Evolutionary conservation across 92 coral and sea anemone genomes (phyloP).

Genomic region (Heliopora coerulea): DNA sequence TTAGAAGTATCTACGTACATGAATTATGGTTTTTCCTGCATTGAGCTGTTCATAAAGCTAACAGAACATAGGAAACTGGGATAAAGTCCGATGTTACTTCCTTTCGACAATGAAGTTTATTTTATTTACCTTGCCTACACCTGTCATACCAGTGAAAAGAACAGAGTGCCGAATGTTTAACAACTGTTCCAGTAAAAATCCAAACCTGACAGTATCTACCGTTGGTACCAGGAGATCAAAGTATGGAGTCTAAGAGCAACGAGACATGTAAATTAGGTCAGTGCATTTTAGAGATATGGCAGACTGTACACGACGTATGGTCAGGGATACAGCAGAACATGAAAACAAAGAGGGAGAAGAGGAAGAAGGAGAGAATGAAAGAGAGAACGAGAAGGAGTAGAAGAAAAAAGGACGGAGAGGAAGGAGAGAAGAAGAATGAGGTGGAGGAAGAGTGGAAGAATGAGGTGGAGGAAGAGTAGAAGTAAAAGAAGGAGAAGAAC

Average conservation of each 20-base stretch:
- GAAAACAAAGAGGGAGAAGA: too few species aligned
- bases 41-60: too few species aligned
- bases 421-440: background rate
- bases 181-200: constrained; percentile 91
- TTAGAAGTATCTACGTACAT: too few species aligned
- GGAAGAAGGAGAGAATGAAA: background rate
- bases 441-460: background rate
- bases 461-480: constrained; percentile 10
- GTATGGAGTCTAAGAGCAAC: constrained; percentile 56
- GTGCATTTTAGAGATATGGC: too few species aligned
- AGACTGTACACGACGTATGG: too few species aligned
- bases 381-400: background rate
- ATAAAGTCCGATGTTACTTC: too few species aligned
- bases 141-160: constrained; percentile 94
- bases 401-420: background rate
- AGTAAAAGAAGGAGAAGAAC: background rate
- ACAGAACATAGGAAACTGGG: too few species aligned
- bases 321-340: too few species aligned
- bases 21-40: too few species aligned
- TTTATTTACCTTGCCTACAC: constrained; percentile 96
- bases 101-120: too few species aligned
- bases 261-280: background rate
- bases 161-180: constrained; percentile 80
- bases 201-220: constrained; percentile 92
- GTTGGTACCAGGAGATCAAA: constrained; percentile 97